Evolutionary conservation across 2,888 invertebrate species (phyloP).

Genomic region (Venusia cambrica): DNA sequence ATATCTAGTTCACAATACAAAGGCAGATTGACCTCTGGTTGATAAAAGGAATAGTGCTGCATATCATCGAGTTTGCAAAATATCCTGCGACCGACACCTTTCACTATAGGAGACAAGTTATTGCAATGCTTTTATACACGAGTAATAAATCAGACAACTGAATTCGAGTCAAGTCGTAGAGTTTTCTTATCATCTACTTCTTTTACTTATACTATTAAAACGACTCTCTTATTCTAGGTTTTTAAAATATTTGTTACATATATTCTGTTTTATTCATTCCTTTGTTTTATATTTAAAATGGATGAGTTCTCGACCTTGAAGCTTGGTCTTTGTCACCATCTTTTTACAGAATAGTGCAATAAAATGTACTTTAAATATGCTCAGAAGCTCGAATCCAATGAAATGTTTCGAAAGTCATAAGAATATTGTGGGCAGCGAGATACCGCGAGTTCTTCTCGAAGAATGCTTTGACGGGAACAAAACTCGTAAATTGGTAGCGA

Average conservation of each 20-base stretch:
- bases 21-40: constrained; percentile 18
- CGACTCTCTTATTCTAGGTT: no score
- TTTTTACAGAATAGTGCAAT: constrained; percentile 57
- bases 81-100: constrained; percentile 5
- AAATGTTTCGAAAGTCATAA: constrained; percentile 70
- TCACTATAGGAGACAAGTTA: constrained; percentile 6
- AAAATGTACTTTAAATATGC: constrained; percentile 64
- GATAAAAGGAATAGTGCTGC: constrained; percentile 19
- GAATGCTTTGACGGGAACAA: constrained; percentile 58
- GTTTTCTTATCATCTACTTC: no score
- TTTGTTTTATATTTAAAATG: no score
- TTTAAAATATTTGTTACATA: no score
- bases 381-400: constrained; percentile 56
- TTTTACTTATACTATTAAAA: no score
- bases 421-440: constrained; percentile 65
- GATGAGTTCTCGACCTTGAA: no score
- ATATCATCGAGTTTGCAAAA: constrained; percentile 16
- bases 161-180: no score
- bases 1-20: constrained; percentile 21
- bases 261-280: no score
- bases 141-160: no score
- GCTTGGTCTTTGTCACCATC: no score
- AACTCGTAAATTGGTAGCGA: constrained; percentile 65
- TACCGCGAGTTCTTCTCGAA: constrained; percentile 55
- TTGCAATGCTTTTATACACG: no score